Evolutionary conservation across 2,888 invertebrate genomes (phyloP), one percentile per base, ranked within the genome.

Genomic region (Diarsia rubi): DNA sequence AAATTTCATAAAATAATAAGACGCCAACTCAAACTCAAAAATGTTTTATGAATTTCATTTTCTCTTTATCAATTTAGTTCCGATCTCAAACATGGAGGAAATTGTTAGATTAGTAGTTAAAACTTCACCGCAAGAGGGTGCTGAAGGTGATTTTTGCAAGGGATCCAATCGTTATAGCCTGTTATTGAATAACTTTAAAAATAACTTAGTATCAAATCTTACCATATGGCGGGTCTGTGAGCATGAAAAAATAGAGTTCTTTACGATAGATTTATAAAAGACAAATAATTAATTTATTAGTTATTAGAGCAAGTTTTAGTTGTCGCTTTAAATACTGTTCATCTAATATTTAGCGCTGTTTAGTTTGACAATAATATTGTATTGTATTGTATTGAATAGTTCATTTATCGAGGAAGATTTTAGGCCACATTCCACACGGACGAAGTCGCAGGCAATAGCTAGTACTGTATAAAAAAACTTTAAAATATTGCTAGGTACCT

Each of bases 401-500:
- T n/a, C n/a, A n/a, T n/a, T n/a, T n/a, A n/a, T n/a, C n/a, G n/a
- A n/a, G n/a, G n/a, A n/a, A n/a, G n/a, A n/a, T n/a, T n/a, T n/a
- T n/a, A n/a, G n/a, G n/a, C n/a, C n/a, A n/a, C n/a, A n/a, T n/a
- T n/a, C n/a, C n/a, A n/a, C n/a, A n/a, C n/a, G n/a, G n/a, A n/a
- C n/a, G n/a, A n/a, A n/a, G n/a, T n/a, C n/a, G n/a, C n/a, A n/a
- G n/a, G n/a, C n/a, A n/a, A n/a, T n/a, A n/a, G n/a, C n/a, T n/a
- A n/a, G n/a, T n/a, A n/a, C 52, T 52, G 5, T n/a, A 52, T 2
- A 12, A n/a, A 52, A 14, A 54, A 37, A 12, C 12, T 21, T n/a
- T n/a, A 60, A 60, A 60, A 5, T 21, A 0, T 3, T 42, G 14
- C 14, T 62, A 81, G 14, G n/a, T 62, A 81, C 81, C 74, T 81